Evolutionary conservation across 2,888 invertebrate genomes (phyloP).

Genomic region (Ditula angustiorana): DNA sequence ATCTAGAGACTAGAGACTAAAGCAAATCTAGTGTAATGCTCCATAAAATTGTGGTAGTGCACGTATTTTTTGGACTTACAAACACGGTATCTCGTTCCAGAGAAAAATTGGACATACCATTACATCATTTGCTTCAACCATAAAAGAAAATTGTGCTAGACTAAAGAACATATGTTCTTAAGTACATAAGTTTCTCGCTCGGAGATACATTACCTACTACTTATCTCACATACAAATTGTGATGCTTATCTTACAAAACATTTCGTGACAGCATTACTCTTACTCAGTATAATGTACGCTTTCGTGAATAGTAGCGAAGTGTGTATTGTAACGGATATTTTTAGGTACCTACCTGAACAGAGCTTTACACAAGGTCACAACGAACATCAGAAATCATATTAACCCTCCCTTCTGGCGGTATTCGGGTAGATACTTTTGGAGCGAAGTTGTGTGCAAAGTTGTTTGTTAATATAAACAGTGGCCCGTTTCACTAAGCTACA

Average conservation of each 20-base stretch:
- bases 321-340: neutral
- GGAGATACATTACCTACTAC: neutral
- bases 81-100: neutral
- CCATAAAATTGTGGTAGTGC: slow-evolving; percentile 4
- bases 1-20: neutral
- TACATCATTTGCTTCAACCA: neutral
- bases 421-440: too few relatives aligned
- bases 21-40: slow-evolving; percentile 8
- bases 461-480: too few relatives aligned
- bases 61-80: neutral
- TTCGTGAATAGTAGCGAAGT: neutral
- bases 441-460: too few relatives aligned
- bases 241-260: neutral
- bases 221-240: neutral
- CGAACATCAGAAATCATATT: too few relatives aligned
- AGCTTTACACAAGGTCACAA: too few relatives aligned
- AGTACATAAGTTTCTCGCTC: neutral
- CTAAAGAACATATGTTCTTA: neutral
- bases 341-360: neutral
- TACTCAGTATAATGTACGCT: neutral
- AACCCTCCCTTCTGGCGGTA: too few relatives aligned
- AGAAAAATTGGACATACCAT: neutral
- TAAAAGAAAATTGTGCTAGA: neutral
- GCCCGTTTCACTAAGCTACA: too few relatives aligned
- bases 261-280: neutral